These are phyloP conservation scores for Oxytorus armatus DNA, from an alignment of 2,888 invertebrate genomes.

Conservation along the genomic window DNA sequence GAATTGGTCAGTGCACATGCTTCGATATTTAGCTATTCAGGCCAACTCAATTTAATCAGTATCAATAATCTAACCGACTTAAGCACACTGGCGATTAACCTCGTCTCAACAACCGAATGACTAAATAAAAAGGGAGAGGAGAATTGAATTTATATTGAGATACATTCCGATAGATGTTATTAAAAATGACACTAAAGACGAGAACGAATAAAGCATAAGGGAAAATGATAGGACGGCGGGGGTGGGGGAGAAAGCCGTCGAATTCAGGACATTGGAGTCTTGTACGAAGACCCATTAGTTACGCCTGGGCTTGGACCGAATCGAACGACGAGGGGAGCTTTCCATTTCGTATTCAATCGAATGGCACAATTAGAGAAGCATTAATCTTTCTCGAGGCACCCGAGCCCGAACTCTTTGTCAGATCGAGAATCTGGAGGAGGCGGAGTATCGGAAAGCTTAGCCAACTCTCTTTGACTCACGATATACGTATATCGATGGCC, in stretches of 20 bases:
- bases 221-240: constrained; percentile 12
- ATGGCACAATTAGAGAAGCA: constrained; percentile 68
- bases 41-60: too few species aligned
- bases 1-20: too few species aligned
- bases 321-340: constrained; percentile 51
- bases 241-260: constrained; percentile 40
- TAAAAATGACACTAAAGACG: not conserved
- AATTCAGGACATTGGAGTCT: constrained; percentile 41
- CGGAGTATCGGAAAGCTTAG: constrained; percentile 42
- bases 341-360: constrained; percentile 65
- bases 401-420: constrained; percentile 52
- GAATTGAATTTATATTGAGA: not conserved
- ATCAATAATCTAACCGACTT: too few species aligned
- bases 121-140: not conserved
- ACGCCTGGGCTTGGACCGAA: constrained; percentile 49
- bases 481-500: constrained; percentile 32
- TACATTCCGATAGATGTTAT: not conserved
- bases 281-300: constrained; percentile 61
- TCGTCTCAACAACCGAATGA: too few species aligned
- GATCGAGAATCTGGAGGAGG: constrained; percentile 44
- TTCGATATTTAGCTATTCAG: too few species aligned
- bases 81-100: too few species aligned
- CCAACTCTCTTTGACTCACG: constrained; percentile 49
- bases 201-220: constrained; percentile 23
- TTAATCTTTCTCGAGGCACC: constrained; percentile 58